Percentiles rank a stretch among this genome's conserved stretches.
These are phyloP conservation scores for Acromyrmex heyeri DNA, from an alignment of 1,140 invertebrate genomes.

Conservation along the genomic window DNA sequence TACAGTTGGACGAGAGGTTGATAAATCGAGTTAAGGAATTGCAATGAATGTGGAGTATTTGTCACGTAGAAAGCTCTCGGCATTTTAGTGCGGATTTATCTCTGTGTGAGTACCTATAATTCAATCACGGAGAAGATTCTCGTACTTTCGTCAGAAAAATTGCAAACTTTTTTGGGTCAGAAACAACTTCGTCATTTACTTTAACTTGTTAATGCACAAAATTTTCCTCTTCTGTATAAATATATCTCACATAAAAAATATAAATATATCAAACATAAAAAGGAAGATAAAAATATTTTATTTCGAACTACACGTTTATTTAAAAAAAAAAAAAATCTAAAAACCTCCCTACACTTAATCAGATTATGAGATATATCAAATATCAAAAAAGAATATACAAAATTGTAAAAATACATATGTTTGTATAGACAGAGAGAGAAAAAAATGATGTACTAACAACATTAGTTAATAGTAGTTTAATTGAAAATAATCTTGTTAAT, in stretches of 20 bases:
- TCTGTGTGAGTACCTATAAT: constrained; percentile 11
- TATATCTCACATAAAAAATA: not conserved
- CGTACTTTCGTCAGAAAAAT: not conserved
- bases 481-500: not conserved
- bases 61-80: no score
- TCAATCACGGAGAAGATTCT: constrained; percentile 14
- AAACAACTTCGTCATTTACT: not conserved
- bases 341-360: not conserved
- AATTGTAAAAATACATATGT: not conserved
- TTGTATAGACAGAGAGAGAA: not conserved
- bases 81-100: not conserved
- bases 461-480: not conserved
- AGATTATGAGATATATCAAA: not conserved
- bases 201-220: not conserved
- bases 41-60: not conserved
- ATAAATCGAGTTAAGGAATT: constrained; percentile 24
- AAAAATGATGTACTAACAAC: not conserved
- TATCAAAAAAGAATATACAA: not conserved
- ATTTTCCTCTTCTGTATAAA: not conserved
- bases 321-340: not conserved
- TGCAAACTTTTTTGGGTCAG: not conserved
- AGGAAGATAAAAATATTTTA: not conserved
- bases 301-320: not conserved
- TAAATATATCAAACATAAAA: not conserved
- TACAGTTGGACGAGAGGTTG: not conserved